Evolutionary conservation across 2,888 invertebrate species (phyloP), one percentile per base, ranked within the genome.

Genomic region (Drosophila pegasa): DNA sequence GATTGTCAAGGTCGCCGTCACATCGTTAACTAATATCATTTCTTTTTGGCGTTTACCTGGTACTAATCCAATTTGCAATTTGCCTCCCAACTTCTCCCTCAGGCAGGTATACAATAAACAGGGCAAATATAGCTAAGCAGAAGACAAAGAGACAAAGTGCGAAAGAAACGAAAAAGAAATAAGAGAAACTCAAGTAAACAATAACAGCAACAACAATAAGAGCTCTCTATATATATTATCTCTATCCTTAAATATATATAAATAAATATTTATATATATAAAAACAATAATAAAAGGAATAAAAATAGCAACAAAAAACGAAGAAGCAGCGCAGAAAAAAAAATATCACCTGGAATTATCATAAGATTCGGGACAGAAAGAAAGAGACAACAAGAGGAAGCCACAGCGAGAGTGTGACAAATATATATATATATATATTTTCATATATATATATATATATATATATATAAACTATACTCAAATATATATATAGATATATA

Each of bases 1-100:
- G 62, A 43, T 45, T 74, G 69, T 61, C 71, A 78, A 78, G 80
- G 71, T 68, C 80, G 60, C 41, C 48, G 52, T 59, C 52, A 45
- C 52, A 71, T 37, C 35, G 5, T 45, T 60, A 67, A 84, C 75
- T 76, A 87, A 69, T 63, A 57, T 67, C 78, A 88, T 83, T 38
- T 27, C 22, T 33, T 52, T 31, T 25, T 57, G 50, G 40, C 63
- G 31, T 62, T 59, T 64, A 69, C 66, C 74, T 73, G 77, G 77
- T 90, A 90, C 90, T 90, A 90, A 90, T 90, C 80, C 64, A 75
- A 80, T 78, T 78, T 87, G 72, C 74, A 75, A 83, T 78, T 79
- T 87, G 68, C 82, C 75, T 87, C 75, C 48, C 75, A 72, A 85
- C 87, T 90, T 76, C 80, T 88, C 89, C 91, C 83, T 90, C 91